These are phyloP conservation scores for Metacarcinus magister DNA, from an alignment of 2,888 invertebrate species.

Conservation along the genomic window DNA sequence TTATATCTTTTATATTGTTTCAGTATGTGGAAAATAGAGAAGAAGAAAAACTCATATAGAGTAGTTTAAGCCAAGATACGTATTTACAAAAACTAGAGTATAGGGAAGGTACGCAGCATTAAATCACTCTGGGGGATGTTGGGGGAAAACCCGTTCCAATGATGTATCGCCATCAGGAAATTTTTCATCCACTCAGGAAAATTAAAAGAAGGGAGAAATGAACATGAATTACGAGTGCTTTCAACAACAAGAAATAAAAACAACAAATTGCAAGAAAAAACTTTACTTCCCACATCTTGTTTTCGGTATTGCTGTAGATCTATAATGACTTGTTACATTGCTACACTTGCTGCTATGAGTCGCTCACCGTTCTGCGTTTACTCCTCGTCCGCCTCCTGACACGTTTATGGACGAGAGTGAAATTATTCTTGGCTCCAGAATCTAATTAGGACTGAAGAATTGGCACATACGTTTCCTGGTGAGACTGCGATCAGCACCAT, in stretches of 20 bases:
- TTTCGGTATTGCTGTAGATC: not conserved
- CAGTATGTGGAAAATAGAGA: not conserved
- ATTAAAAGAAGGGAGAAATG: not conserved
- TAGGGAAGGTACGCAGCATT: not conserved
- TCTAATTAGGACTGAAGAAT: constrained; percentile 72
- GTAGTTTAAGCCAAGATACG: not conserved
- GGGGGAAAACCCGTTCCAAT: not conserved
- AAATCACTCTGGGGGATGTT: not conserved
- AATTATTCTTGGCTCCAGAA: constrained; percentile 65
- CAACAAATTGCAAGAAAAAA: not conserved
- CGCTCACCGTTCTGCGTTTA: not conserved
- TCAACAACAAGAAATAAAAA: not conserved
- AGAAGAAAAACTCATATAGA: not conserved
- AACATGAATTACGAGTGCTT: not conserved
- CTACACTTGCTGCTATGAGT: not conserved
- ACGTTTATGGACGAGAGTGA: constrained; percentile 44
- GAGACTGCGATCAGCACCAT: constrained; percentile 32
- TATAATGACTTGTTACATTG: not conserved
- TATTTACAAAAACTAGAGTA: not conserved
- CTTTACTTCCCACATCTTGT: not conserved
- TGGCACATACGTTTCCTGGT: constrained; percentile 67
- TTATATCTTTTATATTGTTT: too few relatives aligned
- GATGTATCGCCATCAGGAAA: not conserved
- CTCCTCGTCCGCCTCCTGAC: not conserved
- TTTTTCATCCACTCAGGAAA: constrained; percentile 20